Evolutionary conservation across 1,140 invertebrate species (phyloP).

Genomic region (Drosophila auraria): DNA sequence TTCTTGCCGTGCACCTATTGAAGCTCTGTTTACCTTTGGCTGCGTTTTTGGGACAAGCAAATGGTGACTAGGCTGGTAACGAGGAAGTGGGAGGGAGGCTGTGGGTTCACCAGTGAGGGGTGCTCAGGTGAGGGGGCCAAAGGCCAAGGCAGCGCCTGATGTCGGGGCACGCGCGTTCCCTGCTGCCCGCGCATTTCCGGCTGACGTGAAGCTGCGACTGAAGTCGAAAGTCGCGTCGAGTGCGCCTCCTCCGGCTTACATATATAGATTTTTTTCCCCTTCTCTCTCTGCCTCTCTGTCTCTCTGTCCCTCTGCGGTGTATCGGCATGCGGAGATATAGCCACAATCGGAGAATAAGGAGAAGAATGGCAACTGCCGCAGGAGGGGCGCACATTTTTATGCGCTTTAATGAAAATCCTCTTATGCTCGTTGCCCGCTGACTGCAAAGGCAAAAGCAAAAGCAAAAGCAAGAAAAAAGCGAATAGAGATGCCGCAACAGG

Average conservation of each 20-base stretch:
- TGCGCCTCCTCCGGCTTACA: background rate
- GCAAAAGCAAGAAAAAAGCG: constrained; percentile 3
- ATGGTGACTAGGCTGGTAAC: too few relatives aligned
- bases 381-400: constrained; percentile 65
- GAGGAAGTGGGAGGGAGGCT: background rate
- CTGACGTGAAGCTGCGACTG: constrained; percentile 35
- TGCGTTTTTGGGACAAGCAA: constrained; percentile 53
- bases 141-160: constrained; percentile 53
- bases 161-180: constrained; percentile 56
- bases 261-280: background rate
- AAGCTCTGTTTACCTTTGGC: constrained; percentile 49
- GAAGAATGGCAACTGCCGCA: constrained; percentile 46
- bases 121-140: constrained; percentile 6
- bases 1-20: constrained; percentile 5
- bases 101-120: background rate
- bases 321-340: constrained; percentile 57
- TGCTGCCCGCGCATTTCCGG: constrained; percentile 66
- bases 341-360: constrained; percentile 54
- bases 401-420: constrained; percentile 82
- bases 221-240: constrained; percentile 21
- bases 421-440: constrained; percentile 57
- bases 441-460: constrained; percentile 21
- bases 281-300: background rate
- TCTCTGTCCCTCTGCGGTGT: constrained; percentile 33
- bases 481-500: constrained; percentile 44